phyloP scores from a whole-genome alignment of 2,113 vertebrate genomes.

The Lophochroa leadbeateri region DNA sequence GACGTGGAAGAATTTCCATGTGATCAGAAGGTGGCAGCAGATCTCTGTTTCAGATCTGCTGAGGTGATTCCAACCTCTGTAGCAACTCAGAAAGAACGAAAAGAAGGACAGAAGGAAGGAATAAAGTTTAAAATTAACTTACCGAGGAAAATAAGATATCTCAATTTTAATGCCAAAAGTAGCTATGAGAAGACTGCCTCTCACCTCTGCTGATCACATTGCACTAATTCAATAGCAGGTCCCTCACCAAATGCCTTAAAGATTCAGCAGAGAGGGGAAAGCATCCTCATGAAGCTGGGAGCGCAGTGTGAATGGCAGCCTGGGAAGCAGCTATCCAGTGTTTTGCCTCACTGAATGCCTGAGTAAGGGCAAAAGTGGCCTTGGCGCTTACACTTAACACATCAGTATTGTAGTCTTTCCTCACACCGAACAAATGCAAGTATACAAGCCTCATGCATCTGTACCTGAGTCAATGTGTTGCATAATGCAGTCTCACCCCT shows the following conservation, averaged over 20 bases:
- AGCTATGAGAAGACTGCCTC: background rate
- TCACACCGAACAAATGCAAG: background rate
- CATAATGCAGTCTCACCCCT: background rate
- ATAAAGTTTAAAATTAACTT: background rate
- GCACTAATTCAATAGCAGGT: background rate
- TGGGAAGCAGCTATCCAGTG: rapidly evolving
- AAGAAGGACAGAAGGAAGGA: background rate
- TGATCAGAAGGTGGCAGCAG: constrained; percentile 70
- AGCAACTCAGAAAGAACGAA: background rate
- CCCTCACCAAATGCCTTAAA: background rate
- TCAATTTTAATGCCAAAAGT: background rate
- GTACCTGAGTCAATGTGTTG: background rate
- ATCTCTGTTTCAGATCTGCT: constrained; percentile 2
- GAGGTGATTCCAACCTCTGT: background rate
- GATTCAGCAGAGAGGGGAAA: background rate
- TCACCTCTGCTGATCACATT: background rate
- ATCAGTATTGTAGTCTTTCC: background rate
- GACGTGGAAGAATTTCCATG: background rate
- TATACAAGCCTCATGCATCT: background rate
- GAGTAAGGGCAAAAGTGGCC: background rate
- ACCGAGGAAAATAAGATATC: background rate
- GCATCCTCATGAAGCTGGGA: no score
- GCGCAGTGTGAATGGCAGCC: background rate
- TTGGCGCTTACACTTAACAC: rapidly evolving
- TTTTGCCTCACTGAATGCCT: background rate